Conservation (phyloP, 1,140 invertebrate species). For the Arion vulgaris region DNA sequence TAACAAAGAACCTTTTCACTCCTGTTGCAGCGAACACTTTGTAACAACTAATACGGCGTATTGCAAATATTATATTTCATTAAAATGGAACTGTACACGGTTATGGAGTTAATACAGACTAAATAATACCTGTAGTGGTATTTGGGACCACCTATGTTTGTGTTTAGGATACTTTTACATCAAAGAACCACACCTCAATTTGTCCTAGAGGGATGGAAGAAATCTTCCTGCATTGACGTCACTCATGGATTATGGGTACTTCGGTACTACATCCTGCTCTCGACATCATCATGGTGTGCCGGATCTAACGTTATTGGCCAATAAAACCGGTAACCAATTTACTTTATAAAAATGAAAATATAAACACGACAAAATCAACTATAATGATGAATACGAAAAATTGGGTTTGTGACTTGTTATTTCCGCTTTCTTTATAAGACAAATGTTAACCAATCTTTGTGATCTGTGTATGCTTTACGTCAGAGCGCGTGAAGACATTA, state of each 20-base stretch:
- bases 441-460: too few relatives aligned
- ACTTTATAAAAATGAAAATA: too few relatives aligned
- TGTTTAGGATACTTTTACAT: background rate
- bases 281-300: too few relatives aligned
- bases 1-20: background rate
- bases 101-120: background rate
- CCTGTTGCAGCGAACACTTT: background rate
- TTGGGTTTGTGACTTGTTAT: too few relatives aligned
- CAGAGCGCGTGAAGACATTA: too few relatives aligned
- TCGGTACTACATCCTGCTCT: background rate
- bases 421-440: too few relatives aligned
- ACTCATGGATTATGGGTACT: slow-evolving; percentile 12
- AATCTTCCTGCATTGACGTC: slow-evolving; percentile 5
- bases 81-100: background rate
- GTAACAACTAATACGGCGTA: background rate
- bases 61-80: background rate
- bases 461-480: too few relatives aligned
- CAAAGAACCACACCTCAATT: slow-evolving; percentile 10
- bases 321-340: too few relatives aligned
- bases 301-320: too few relatives aligned
- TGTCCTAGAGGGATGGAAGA: slow-evolving; percentile 9
- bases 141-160: slow-evolving; percentile 12
- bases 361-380: too few relatives aligned
- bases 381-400: too few relatives aligned
- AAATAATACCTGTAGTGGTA: background rate